Percentiles rank a stretch among this genome's conserved stretches.
These are phyloP conservation scores for Pongo pygmaeus DNA, from an alignment of 2,113 vertebrate species.

Conservation along the genomic window DNA sequence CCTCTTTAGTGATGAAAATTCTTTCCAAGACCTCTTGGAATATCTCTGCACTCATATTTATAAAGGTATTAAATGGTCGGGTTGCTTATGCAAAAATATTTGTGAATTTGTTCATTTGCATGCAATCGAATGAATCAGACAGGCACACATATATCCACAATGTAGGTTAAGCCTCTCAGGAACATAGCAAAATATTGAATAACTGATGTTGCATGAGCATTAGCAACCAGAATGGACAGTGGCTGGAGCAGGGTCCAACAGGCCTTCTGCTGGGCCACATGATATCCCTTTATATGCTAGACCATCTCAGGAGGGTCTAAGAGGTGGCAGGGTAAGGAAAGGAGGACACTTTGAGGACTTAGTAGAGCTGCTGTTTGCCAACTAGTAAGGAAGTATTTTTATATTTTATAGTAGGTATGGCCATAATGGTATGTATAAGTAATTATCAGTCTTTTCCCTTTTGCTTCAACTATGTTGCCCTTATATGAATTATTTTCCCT, in stretches of 20 bases:
- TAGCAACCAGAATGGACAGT: neutral
- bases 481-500: neutral
- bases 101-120: slow-evolving; percentile 31
- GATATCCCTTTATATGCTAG: neutral
- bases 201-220: neutral
- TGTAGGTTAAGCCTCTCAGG: neutral
- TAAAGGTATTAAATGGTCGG: neutral
- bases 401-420: neutral
- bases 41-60: neutral
- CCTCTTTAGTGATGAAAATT: neutral
- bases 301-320: neutral
- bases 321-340: neutral
- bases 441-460: neutral
- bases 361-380: neutral
- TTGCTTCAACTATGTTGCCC: neutral
- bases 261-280: neutral
- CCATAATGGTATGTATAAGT: neutral
- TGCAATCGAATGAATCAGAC: neutral
- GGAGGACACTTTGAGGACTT: neutral
- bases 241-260: neutral
- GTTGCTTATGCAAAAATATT: neutral
- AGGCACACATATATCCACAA: neutral
- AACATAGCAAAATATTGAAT: neutral
- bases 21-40: neutral
- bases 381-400: neutral